Conservation (phyloP, 53 echinoderm and acorn worm species). For the Holothuria scabra region DNA sequence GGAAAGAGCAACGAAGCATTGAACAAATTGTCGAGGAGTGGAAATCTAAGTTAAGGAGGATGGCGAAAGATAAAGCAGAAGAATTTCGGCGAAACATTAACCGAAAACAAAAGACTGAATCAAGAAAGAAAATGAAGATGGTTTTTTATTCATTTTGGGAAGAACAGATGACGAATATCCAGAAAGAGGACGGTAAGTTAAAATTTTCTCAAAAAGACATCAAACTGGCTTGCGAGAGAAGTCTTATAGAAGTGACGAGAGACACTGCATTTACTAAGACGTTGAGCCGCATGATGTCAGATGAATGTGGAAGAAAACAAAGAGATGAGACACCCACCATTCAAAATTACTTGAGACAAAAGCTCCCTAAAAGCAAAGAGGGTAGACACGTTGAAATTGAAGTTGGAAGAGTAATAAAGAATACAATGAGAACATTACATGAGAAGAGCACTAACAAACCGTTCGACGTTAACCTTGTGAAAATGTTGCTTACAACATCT, state of each 20-base stretch:
- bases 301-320: background rate
- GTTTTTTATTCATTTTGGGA: conserved; percentile 3
- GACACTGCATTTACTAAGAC: background rate
- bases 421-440: background rate
- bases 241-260: background rate
- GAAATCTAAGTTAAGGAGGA: conserved; percentile 9
- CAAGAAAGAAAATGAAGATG: background rate
- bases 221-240: background rate
- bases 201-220: background rate
- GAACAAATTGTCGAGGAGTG: conserved; percentile 8
- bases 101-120: background rate
- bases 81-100: background rate
- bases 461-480: conserved; percentile 1
- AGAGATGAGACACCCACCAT: background rate
- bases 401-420: background rate
- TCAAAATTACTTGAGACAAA: no score
- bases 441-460: background rate
- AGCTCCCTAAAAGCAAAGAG: background rate
- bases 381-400: background rate
- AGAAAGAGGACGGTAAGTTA: background rate
- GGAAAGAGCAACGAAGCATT: background rate
- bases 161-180: background rate
- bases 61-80: conserved; percentile 8
- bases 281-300: background rate
- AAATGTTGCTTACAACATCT: background rate